phyloP scores from a whole-genome alignment of 2,113 vertebrate genomes.

The Anarhynchus alexandrinus region DNA sequence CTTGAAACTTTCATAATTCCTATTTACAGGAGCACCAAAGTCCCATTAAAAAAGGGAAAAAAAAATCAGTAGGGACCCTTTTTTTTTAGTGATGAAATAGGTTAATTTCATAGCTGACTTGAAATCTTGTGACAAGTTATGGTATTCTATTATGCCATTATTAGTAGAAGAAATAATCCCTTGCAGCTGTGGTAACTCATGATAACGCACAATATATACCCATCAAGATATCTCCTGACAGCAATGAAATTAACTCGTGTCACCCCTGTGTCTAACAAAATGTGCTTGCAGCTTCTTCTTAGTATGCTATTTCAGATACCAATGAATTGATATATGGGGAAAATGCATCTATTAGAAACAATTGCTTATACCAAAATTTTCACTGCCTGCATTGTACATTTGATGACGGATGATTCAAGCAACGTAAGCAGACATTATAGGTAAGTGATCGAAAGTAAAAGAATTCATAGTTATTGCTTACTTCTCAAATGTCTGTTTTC shows the following conservation, averaged over 20 bases:
- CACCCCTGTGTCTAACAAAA: slow-evolving; percentile 64
- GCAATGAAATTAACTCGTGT: slow-evolving; percentile 71
- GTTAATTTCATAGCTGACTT: slow-evolving; percentile 68
- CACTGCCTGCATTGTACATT: neutral
- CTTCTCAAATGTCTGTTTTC: neutral
- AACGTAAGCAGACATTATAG: neutral
- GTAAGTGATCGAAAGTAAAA: neutral
- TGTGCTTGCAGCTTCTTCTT: slow-evolving; percentile 44
- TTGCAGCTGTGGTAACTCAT: slow-evolving; percentile 71
- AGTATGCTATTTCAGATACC: slow-evolving; percentile 42
- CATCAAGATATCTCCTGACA: slow-evolving; percentile 73
- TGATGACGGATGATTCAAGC: neutral
- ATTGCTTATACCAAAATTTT: slow-evolving; percentile 10
- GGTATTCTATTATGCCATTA: slow-evolving; percentile 66
- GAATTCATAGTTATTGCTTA: neutral
- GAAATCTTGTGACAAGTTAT: slow-evolving; percentile 63
- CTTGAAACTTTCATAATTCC: slow-evolving; percentile 23
- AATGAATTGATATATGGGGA: slow-evolving; percentile 37
- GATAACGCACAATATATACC: slow-evolving; percentile 69
- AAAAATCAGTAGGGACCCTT: neutral
- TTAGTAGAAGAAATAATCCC: slow-evolving; percentile 68
- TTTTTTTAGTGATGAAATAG: slow-evolving; percentile 53
- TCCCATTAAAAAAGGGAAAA: neutral
- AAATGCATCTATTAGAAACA: slow-evolving; percentile 47
- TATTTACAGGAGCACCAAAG: slow-evolving; percentile 1